Evolutionary conservation across 2,113 vertebrate species (phyloP), one percentile per base, ranked within the genome.

Genomic region (Gracilinanus agilis): DNA sequence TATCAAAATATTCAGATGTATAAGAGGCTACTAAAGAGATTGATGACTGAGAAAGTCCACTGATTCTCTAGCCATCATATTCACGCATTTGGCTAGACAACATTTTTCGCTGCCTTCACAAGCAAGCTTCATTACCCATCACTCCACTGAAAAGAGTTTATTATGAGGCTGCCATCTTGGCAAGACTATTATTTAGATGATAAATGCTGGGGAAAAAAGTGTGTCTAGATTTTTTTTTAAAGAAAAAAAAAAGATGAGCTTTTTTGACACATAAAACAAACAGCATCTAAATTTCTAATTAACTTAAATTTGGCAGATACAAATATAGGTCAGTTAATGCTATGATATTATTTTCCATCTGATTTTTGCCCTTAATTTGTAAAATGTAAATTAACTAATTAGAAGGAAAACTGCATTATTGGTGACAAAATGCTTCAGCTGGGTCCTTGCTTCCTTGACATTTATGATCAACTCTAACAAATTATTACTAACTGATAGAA

Each of bases 121-220:
- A 99, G 99, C 99, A 99, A 99, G 99, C 99, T 99, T 99, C 99
- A 99, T 99, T 99, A 99, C 99, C 99, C 99, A 99, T 99, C 99
- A 99, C 99, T 99, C 99, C 99, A 99, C 99, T 99, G 99, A 99
- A 99, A 99, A 99, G 99, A 99, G 99, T 99, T 99, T 99, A 99
- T 99, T 99, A 99, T 99, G 98, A 99, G 99, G 99, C 99, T 99
- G 99, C 99, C 99, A 99, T 99, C 99, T 99, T 99, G 99, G 99
- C 99, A 99, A 99, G 99, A 99, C 99, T 99, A 99, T 99, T 99
- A 99, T 99, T 99, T 99, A 99, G 99, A 99, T 99, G 99, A 99
- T 99, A 99, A 99, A 99, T 99, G 99, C 98, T 98, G 98, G 98
- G 98, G 98, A 98, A 98, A 27, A 98, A 98, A 99, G 98, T 98